Evolutionary conservation across 2,113 vertebrate species (phyloP).

Genomic region (Merops nubicus): DNA sequence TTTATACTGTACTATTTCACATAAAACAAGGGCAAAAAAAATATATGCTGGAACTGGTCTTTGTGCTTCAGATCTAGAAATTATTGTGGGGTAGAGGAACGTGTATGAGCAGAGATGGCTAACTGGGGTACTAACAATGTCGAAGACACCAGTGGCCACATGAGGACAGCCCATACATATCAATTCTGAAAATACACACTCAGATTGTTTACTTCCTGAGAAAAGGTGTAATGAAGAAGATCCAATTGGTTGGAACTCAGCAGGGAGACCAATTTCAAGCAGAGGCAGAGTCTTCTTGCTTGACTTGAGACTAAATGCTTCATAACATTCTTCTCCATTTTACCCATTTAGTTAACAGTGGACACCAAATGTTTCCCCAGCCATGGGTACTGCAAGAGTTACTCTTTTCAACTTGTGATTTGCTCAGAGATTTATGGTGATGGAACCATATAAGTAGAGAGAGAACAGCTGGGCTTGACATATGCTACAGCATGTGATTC

Average conservation of each 20-base stretch:
- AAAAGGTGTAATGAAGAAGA: background rate
- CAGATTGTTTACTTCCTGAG: background rate
- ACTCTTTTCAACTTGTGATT: background rate
- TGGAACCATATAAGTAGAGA: background rate
- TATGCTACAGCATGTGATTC: slow-evolving; percentile 31
- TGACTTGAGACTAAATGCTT: background rate
- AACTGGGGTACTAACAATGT: background rate
- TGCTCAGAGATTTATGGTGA: background rate
- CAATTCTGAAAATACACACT: background rate
- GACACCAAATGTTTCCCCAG: background rate
- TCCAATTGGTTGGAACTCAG: background rate
- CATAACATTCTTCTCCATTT: background rate
- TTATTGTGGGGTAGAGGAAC: background rate
- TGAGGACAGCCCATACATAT: background rate
- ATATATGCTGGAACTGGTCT: background rate
- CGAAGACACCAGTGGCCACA: background rate
- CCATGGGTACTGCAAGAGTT: background rate
- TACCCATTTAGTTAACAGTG: background rate
- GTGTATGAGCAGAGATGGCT: background rate
- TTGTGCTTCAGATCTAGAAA: background rate
- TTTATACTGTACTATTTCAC: too few species aligned
- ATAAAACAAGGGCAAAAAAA: background rate
- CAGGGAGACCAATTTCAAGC: background rate
- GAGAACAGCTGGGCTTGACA: slow-evolving; percentile 24
- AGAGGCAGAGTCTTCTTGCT: background rate